Evolutionary conservation across 2,888 invertebrate genomes (phyloP), one percentile per base, ranked within the genome.

Genomic region (Oscheius sp.): DNA sequence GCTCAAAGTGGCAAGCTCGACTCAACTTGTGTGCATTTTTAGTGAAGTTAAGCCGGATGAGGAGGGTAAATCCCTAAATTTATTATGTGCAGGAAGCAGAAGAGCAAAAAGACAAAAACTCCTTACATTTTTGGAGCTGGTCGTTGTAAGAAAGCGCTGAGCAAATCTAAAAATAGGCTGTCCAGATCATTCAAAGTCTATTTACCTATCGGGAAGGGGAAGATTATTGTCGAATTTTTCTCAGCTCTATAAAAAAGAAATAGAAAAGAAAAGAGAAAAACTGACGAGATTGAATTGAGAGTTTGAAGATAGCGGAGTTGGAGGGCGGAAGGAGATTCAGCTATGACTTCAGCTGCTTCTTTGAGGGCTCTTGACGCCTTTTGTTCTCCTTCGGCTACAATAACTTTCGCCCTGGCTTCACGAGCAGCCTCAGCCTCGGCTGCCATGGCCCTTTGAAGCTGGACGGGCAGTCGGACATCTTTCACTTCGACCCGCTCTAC

Each of bases 201-300:
- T 17, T 23, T 17, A 63, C 42, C 20, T 15, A 95, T 91, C 17
- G 93, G 93, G 83, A 94, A 88, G 23, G 96, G 96, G 88, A 96
- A 96, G 65, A 96, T 93, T 86, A 96, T 96, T 12, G 96, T 96
- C n/a, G 95, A 95, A 88, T 96, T 96, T 90, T 96, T 96, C 90
- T 96, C 96, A 25, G 95, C 93, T 27, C 95, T 95, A 25, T 83
- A 42, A 37, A 34, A n/a, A n/a, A n/a, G n/a, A n/a, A n/a, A n/a
- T n/a, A n/a, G n/a, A 39, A 42, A 23, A 66, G 2, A 23, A 25
- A 27, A 20, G 23, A 25, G 10, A 23, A 42, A 57, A 42, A 48
- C 58, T 45, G 27, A 70, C 73, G 69, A 64, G 42, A 96, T 96
- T 70, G 94, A 93, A 89, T 93, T 95, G 86, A 96, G 89, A 1